phyloP scores from a whole-genome alignment of 2,888 invertebrate genomes.

The Erannis defoliaria region DNA sequence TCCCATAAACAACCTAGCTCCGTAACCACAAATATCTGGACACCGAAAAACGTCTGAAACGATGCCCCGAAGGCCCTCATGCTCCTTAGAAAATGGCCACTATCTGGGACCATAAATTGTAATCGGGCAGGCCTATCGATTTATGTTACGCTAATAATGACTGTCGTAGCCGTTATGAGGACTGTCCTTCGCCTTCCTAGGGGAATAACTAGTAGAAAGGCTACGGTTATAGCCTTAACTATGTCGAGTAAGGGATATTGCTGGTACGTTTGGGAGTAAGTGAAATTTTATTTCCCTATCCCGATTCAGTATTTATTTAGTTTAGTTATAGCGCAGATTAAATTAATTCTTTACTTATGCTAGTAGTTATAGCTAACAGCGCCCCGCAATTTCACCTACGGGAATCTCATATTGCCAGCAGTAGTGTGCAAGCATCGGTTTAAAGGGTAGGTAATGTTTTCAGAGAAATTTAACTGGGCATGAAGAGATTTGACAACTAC shows the following conservation, averaged over 20 bases:
- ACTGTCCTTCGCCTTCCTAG: constrained; percentile 29
- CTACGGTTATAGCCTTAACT: constrained; percentile 15
- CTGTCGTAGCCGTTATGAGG: constrained; percentile 39
- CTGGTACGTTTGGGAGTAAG: background rate
- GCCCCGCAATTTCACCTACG: no score
- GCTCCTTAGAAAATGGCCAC: constrained; percentile 48
- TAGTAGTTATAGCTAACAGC: no score
- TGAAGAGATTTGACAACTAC: no score
- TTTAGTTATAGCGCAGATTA: no score
- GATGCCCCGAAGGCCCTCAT: constrained; percentile 44
- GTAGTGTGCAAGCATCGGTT: no score
- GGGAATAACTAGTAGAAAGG: constrained; percentile 23
- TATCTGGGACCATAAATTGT: constrained; percentile 58
- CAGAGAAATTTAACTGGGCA: no score
- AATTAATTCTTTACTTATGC: no score
- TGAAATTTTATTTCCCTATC: constrained; percentile 14
- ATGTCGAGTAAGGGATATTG: constrained; percentile 24
- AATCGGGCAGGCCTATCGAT: constrained; percentile 56
- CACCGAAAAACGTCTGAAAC: constrained; percentile 25
- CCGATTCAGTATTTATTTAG: background rate
- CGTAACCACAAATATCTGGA: constrained; percentile 22
- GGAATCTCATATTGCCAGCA: no score
- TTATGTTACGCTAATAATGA: constrained; percentile 55
- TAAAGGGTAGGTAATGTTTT: no score
- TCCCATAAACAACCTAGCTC: constrained; percentile 26